A percentile compares a stretch with the other conserved stretches of the same genome.
These are phyloP conservation scores for Neolamprologus devosi DNA, from an alignment of 2,113 vertebrate genomes.

Conservation along the genomic window DNA sequence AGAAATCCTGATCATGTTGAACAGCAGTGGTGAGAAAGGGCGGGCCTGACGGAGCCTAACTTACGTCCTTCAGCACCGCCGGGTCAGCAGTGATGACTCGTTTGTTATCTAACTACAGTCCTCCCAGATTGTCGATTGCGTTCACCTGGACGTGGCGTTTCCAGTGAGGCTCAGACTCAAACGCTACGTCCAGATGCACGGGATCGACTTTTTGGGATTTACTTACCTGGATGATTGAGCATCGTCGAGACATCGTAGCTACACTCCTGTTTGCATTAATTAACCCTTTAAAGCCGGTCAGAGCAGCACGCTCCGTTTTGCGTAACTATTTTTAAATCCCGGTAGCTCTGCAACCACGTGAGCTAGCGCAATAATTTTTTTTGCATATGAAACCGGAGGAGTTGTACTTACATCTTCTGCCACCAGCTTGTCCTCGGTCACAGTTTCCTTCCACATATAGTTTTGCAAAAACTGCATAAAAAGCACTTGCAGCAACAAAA, in stretches of 20 bases:
- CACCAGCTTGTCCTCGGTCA: too few species aligned
- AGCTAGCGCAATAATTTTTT: rapidly evolving
- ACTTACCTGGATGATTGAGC: not conserved
- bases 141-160: not conserved
- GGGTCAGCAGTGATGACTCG: not conserved
- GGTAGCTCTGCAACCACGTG: too few species aligned
- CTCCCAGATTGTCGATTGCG: not conserved
- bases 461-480: too few species aligned
- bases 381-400: too few species aligned
- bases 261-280: not conserved
- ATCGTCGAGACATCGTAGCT: rapidly evolving
- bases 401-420: too few species aligned
- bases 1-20: not conserved
- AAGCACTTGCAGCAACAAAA: too few species aligned
- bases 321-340: too few species aligned
- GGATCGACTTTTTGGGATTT: not conserved
- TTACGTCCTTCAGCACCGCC: not conserved
- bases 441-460: too few species aligned
- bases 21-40: not conserved
- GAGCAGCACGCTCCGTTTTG: rapidly evolving
- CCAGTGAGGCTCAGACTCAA: not conserved
- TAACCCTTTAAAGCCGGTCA: rapidly evolving
- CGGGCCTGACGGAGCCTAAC: not conserved
- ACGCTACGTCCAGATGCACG: rapidly evolving
- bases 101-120: not conserved